Evolutionary conservation across 1,140 invertebrate species (phyloP), one percentile per base, ranked within the genome.

Genomic region (Macrobrachium rosenbergii): DNA sequence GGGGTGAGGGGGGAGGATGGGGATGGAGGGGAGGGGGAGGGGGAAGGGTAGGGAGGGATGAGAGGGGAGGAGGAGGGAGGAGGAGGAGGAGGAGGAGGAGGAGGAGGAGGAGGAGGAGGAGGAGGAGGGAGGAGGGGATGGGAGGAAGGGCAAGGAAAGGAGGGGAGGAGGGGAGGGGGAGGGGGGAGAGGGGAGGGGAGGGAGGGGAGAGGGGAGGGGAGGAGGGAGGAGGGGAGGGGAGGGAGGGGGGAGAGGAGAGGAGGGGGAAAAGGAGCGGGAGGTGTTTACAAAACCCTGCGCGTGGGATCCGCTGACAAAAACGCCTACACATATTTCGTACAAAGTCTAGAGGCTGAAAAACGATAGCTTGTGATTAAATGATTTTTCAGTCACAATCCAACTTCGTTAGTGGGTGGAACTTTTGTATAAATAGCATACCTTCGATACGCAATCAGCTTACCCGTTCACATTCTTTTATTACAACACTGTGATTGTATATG

Each of bases 31-130:
- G 17, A 59, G 1, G 17, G 8, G 43, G 21, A 45, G 19, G 43
- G 0, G 62, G 58, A 37, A 45, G 19, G 58, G 77, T 5, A 23
- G 58, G 5, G 23, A 28, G 6, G 58, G 17, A n/a, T 10, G 58
- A 60, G 3, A 37, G 17, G 58, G 17, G 58, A 11, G 77, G 12
- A 21, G 19, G 64, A 45, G 64, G 19, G 28, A 45, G 63, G 52
- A 37, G n/a, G 63, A 72, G 64, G 60, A 28, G 52, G 81, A 72
- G 64, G 52, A 19, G 60, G 63, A 72, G 45, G 60, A 45, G 69
- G 64, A 45, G 64, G 60, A 45, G 52, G 63, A 72, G 64, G 69
- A 28, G n/a, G 64, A 72, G 63, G 28, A 28, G 62, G n/a, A 16
- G 52, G 62, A 52, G 21, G 58, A 60, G 77, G 37, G 58, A 58